Evolutionary conservation across 2,888 invertebrate species (phyloP), one percentile per base, ranked within the genome.

Genomic region (Synergus japonicus): DNA sequence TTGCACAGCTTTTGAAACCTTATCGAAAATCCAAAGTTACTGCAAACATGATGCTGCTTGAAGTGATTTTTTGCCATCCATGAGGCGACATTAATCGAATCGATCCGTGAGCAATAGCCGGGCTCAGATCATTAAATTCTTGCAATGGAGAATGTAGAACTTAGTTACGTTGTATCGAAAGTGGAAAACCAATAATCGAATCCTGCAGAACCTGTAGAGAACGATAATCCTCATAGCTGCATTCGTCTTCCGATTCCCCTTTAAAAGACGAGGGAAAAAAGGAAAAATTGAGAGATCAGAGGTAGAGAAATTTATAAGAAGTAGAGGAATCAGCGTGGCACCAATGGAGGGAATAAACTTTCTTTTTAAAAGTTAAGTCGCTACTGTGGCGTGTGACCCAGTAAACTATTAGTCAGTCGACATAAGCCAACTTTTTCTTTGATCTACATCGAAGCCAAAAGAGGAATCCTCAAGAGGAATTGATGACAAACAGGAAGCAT

Each of bases 51-150:
- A 54, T 54, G n/a, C n/a, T 54, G 54, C n/a, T 54, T 8, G 54
- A 54, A 54, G 65, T 9, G n/a, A 67, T 67, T 67, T 46, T 67
- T 46, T 18, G 18, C 60, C 60, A 49, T 49, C 22, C 29, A 29
- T 49, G 15, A 49, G 49, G 15, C 49, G 49, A 69, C 13, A 29
- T 69, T 46, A 44, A 49, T 69, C 69, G 69, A 69, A 49, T 69
- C 29, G n/a, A 9, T 37, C 22, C 43, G 13, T 15, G 22, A 69
- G 65, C n/a, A 65, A 41, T 65, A 22, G 41, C 41, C 2, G n/a
- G 15, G 43, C 65, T 65, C 22, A 46, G 15, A 69, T 69, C 49
- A 69, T 69, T 69, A 29, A 49, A 69, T 69, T 69, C 13, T 29
- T 69, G 29, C 69, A 43, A 9, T 22, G 67, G 22, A 67, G 46